Base-by-base conservation (phyloP, 2,797 vertebrate species). In the Acestrorhynchus altus region DNA sequence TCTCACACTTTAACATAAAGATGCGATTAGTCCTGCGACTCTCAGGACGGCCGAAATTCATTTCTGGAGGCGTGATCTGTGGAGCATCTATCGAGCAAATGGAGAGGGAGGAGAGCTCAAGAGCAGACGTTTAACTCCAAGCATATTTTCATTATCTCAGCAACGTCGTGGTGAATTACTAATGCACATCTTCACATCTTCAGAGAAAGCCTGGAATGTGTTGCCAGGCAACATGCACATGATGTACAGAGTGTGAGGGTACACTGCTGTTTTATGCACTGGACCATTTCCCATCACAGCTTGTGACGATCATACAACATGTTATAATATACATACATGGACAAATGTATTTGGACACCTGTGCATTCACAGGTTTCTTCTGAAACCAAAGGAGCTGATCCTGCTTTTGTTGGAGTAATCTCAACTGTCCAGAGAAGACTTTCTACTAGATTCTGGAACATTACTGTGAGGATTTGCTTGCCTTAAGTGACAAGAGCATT, bases 151-250 rank as follows among this genome's bases (percentile, higher is more conserved):
- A 76, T 89, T 86, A 89, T 89, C 90, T 90, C 87, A 74, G 81
- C 74, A 82, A 63, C 80, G 86, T 88, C 88, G 88, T 86, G 87
- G 87, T 89, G 88, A 90, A 90, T 91, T 76, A 74, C 56, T 82
- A 79, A 77, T 83, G 78, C 61, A 69, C 68, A 65, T 91, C 88
- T 91, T 88, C 80, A 72, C 68, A 68, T 92, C 88, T 91, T 88
- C 82, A 81, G 81, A 35, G 78, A 86, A 88, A 88, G 83, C 89
- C 89, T 89, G 89, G 89, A 64, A 16, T 54, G 66, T 74, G 92
- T 94, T 94, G 93, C 92, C 90, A 93, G 84, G 93, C 92, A 93
- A 94, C 91, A 83, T 91, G 89, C 87, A 89, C 86, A 85, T 69
- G 81, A 78, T 83, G 84, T 88, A 85, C 85, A 87, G 87, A 42